Evolutionary conservation across 2,888 invertebrate species (phyloP), one percentile per base, ranked within the genome.

Genomic region (Schizaphis graminum): DNA sequence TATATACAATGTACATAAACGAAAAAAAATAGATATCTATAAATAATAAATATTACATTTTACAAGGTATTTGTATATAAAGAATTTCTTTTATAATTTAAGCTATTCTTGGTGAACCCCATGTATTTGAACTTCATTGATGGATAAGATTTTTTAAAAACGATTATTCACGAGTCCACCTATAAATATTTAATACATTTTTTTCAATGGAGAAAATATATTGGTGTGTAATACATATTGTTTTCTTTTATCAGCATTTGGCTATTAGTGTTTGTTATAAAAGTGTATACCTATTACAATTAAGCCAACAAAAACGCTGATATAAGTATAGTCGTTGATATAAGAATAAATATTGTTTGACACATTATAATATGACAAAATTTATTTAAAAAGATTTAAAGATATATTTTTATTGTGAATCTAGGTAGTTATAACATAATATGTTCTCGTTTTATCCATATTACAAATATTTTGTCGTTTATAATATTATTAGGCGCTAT

Each of bases 321-420:
- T 49, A 67, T 67, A 67, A 13, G 3, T 41, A 67, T 67, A 21
- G 3, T n/a, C 21, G 28, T 53, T 16, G 53, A 16, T 53, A 53
- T 21, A 53, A 53, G 21, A 3, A 53, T 21, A 53, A 53, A 92
- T 89, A 92, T 61, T 92, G 67, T 88, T 53, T 87, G 87, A 84
- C 57, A 89, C 44, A 84, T 53, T 35, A 35, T 35, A 77, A 35
- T 26, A 84, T 47, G 47, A 57, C 35, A 47, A 56, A 84, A 84
- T 89, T 57, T 57, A 93, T 89, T 93, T 49, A 85, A 93, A 93
- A 89, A 84, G 35, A 47, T 93, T 24, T 44, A 93, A 89, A 84
- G 26, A 47, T 93, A n/a, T 44, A 93, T 89, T 89, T 89, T 89
- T 57, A 93, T 85, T 89, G 89, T 47, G 35, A 57, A 84, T 93